Evolutionary conservation across 2,888 invertebrate species (phyloP), one percentile per base, ranked within the genome.

Genomic region (Eugnorisma glareosa): DNA sequence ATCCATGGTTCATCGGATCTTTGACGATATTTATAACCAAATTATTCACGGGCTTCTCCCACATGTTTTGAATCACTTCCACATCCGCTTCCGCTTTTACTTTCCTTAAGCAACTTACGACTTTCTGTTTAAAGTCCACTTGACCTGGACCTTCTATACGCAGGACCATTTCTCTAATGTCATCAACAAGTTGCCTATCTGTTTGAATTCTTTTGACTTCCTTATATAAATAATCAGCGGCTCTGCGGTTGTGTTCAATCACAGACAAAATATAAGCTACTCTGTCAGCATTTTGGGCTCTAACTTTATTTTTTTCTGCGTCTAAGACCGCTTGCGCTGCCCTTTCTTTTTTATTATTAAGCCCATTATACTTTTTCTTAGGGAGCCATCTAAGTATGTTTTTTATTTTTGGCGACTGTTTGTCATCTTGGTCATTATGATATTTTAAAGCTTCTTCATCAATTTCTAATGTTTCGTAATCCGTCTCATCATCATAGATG

Each of bases 131-230:
- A 18, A 31, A 37, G 40, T 1, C 18, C 10, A 2, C 18, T n/a
- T 6, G 48, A 31, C 3, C 0, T 31, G 13, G 40, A 31, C 31
- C 10, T 75, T 75, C 75, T 5, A 75, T 8, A 31, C 48, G 75
- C 21, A 75, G 1, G 8, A 75, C 61, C 48, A 75, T 75, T 63
- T 48, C 13, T 51, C 75, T 61, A 10, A 51, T 21, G 10, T 51
- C 10, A 75, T 75, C 75, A 63, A 75, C 0, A 63, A 75, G 7
- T 24, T 1, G 2, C 10, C 48, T 48, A 7, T 75, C 48, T 13
- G n/a, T 75, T 63, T n/a, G n/a, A 21, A 75, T 75, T 75, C 75
- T 75, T 75, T 31, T 61, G 13, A 75, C 21, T 75, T 75, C 61
- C 2, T 1, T 51, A 37, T 63, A 40, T 37, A 75, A n/a, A 31